These are phyloP conservation scores for Leucoraja erinaceus DNA, from an alignment of 2,113 vertebrate species.

Conservation along the genomic window DNA sequence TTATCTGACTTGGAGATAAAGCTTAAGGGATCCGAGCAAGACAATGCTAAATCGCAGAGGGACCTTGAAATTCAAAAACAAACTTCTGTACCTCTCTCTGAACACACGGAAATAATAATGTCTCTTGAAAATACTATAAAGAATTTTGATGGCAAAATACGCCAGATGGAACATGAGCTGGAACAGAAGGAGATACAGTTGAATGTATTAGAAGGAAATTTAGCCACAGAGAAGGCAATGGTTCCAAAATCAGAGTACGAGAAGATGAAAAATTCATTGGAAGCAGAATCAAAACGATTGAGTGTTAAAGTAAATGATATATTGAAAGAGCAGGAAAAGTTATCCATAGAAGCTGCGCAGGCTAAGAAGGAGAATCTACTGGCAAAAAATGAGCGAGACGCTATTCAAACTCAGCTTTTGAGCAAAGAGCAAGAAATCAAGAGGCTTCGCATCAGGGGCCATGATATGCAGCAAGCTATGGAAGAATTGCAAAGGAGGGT, in stretches of 20 bases:
- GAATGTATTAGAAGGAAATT: constrained; percentile 66
- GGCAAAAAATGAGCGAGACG: constrained; percentile 60
- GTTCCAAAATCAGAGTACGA: constrained; percentile 65
- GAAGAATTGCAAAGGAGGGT: constrained; percentile 72
- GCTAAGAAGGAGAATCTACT: constrained; percentile 71
- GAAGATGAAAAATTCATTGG: constrained; percentile 60
- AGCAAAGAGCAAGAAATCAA: constrained; percentile 61
- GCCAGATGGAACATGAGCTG: constrained; percentile 61
- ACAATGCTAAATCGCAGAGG: constrained; percentile 65
- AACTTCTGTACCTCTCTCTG: constrained; percentile 65
- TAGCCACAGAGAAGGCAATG: constrained; percentile 66
- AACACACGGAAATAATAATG: constrained; percentile 75
- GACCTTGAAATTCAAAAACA: constrained; percentile 72
- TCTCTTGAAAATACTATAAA: constrained; percentile 68
- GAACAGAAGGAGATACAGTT: constrained; percentile 64
- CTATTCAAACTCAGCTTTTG: constrained; percentile 52
- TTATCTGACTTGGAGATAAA: constrained; percentile 65
- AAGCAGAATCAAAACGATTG: constrained; percentile 65
- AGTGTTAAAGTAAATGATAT: constrained; percentile 75
- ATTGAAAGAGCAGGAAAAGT: constrained; percentile 76
- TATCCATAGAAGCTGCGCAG: constrained; percentile 67
- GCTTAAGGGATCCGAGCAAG: constrained; percentile 57
- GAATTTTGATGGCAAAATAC: constrained; percentile 68
- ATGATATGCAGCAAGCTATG: constrained; percentile 73
- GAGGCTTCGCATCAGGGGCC: constrained; percentile 62